Percentiles rank a stretch among this genome's conserved stretches.
Evolutionary conservation across 2,797 vertebrate species (phyloP).

Genomic region (Menidia menidia): DNA sequence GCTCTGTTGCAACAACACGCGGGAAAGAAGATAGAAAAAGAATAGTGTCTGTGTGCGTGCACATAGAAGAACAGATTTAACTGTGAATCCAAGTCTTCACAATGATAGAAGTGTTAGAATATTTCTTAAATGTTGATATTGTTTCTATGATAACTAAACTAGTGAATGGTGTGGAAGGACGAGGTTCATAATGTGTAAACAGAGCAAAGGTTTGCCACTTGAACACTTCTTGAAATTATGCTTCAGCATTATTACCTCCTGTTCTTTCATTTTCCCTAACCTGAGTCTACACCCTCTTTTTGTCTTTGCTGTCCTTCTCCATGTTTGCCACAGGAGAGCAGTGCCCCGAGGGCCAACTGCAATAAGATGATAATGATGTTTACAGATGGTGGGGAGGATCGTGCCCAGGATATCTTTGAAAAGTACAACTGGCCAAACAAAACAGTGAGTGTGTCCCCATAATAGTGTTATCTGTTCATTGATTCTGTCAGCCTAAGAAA

Average conservation of each 20-base stretch:
- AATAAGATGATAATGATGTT: conserved; percentile 99
- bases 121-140: neutral
- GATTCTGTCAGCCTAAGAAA: conserved; percentile 31
- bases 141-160: neutral
- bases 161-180: neutral
- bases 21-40: neutral
- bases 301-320: conserved; percentile 20
- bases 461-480: conserved; percentile 35
- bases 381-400: conserved; percentile 96
- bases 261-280: conserved; percentile 14
- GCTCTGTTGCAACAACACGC: conserved; percentile 3
- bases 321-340: conserved; percentile 83
- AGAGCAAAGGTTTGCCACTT: neutral
- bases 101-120: neutral
- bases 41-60: neutral
- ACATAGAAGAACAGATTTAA: neutral
- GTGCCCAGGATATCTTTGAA: conserved; percentile 96
- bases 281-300: conserved; percentile 34
- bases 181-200: neutral
- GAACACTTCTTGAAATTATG: neutral
- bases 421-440: conserved; percentile 99
- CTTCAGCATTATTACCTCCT: neutral
- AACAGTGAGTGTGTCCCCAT: conserved; percentile 85
- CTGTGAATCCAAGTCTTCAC: neutral
- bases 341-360: conserved; percentile 94